phyloP scores from a whole-genome alignment of 1,140 invertebrate genomes.

The Eubasilissa regina region DNA sequence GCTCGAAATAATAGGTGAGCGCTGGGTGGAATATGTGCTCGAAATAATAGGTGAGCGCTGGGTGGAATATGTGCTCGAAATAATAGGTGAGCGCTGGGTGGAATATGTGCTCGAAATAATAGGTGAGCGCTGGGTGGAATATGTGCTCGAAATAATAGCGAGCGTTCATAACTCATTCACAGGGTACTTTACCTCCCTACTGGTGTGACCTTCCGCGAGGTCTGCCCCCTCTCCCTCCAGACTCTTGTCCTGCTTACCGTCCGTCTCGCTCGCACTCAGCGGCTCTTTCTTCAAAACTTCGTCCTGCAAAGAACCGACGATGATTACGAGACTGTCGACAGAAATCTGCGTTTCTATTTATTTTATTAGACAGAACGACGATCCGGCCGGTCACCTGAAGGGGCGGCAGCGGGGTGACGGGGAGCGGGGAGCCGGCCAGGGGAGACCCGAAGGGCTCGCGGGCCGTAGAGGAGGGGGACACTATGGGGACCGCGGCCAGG shows the following conservation, averaged over 20 bases:
- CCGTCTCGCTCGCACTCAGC: conserved; percentile 11
- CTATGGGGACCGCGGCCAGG: conserved; percentile 12
- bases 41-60: no score
- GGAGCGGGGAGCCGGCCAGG: conserved; percentile 44
- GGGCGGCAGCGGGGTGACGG: conserved; percentile 45
- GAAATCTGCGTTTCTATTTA: neutral
- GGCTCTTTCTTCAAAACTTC: conserved; percentile 44
- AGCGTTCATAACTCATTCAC: no score
- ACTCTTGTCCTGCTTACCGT: conserved; percentile 45
- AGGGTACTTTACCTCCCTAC: conserved; percentile 46
- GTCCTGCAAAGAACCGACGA: conserved; percentile 34
- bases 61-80: no score
- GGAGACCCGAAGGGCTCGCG: conserved; percentile 56
- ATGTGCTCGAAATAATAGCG: no score
- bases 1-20: no score
- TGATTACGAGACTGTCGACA: neutral
- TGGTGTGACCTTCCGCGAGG: conserved; percentile 49
- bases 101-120: no score
- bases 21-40: no score
- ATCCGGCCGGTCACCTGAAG: conserved; percentile 32
- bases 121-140: no score
- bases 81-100: no score
- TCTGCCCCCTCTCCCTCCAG: conserved; percentile 37
- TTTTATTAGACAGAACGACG: neutral
- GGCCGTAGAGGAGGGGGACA: conserved; percentile 29